Evolutionary conservation across 2,888 invertebrate genomes (phyloP), one percentile per base, ranked within the genome.

Genomic region (Allophyes oxyacanthae): DNA sequence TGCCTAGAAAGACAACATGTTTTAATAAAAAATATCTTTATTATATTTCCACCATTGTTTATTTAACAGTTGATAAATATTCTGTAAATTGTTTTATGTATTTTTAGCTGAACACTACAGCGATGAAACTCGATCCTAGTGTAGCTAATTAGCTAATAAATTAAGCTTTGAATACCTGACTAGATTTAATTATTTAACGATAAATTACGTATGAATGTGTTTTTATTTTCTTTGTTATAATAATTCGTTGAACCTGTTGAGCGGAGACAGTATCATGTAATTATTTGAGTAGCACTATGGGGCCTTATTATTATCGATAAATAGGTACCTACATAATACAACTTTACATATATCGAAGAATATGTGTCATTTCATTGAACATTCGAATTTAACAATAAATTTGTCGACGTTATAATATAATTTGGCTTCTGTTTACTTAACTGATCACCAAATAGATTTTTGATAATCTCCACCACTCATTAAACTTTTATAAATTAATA

Each of bases 101-200:
- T 57, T 64, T 56, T 59, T 62, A 59, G 49, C 49, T 20, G 26
- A 55, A 60, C 52, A 52, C 41, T 59, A 64, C 50, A 58, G 50
- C 67, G 59, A 64, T 64, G 45, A 48, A 65, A 58, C 55, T 68
- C 46, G 42, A 46, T 66, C 58, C 53, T 77, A 73, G 69, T 68
- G 72, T 81, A 78, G 76, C 69, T 72, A 73, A 67, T 70, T 72
- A 65, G 61, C 61, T 59, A 60, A 58, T 71, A 44, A 71, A 73
- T 67, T 81, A 81, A 83, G 78, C 73, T 79, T 80, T 62, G 65
- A 79, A 75, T 84, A 84, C 84, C 85, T 85, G 85, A 85, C 63
- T 84, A 84, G 84, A 72, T 77, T 77, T 79, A 80, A 78, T 79
- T 65, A 73, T 74, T 71, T 78, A 63, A 68, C 45, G 28, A 61